Evolutionary conservation across 2,888 invertebrate species (phyloP), one percentile per base, ranked within the genome.

Genomic region (Adineta ricciae): DNA sequence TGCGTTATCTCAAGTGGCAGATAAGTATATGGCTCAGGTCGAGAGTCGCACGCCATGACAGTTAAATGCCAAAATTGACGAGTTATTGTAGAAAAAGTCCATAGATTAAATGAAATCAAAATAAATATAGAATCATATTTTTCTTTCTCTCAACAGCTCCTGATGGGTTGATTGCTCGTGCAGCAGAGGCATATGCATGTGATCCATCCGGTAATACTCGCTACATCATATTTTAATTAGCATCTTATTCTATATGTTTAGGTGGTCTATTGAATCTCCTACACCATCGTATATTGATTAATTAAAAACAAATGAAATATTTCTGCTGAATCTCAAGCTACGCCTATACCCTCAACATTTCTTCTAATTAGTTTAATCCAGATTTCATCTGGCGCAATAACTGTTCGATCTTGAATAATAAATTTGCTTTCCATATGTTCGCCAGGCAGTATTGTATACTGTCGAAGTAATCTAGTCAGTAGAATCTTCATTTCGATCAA

Each of bases 131-230:
- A 64, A 64, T n/a, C n/a, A n/a, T 50, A 5, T 14, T 36, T 21
- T 85, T n/a, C 3, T 2, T 21, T 85, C 32, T 72, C 41, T 83
- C 87, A 88, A 84, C 88, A 95, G 95, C n/a, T n/a, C n/a, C n/a
- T 0, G 92, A 95, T 85, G 93, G 98, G 85, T 92, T 94, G 0
- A 90, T 96, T 87, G 99, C 99, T 0, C 96, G 97, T 4, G 96
- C 96, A 36, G 98, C 98, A 97, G 19, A 97, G 97, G 97, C 96
- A 14, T 93, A 94, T 32, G 93, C 94, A 84, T 93, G 95, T 73
- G 96, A 96, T 91, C 95, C 96, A 14, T 92, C 93, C 82, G 93
- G 93, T 93, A 87, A 38, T 4, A 54, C 5, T 21, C n/a, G n/a
- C n/a, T 19, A 36, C 4, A 52, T 21, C 3, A 19, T 36, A 32